phyloP scores from a whole-genome alignment of 2,113 vertebrate genomes.

The Tychaedon coryphoeus region DNA sequence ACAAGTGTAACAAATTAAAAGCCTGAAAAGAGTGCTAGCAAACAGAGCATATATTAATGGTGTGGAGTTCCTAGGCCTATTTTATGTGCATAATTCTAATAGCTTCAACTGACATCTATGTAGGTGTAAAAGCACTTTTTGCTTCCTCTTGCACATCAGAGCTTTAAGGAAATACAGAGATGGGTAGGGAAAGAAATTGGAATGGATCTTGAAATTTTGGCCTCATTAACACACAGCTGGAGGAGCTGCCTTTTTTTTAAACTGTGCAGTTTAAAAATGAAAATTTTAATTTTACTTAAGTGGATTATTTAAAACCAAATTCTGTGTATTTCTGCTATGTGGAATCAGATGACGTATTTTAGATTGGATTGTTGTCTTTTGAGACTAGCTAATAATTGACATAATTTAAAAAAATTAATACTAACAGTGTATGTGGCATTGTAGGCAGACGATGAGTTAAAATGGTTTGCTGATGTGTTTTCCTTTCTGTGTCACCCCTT shows the following conservation, averaged over 20 bases:
- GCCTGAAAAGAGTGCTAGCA: neutral
- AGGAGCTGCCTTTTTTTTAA: neutral
- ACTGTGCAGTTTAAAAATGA: neutral
- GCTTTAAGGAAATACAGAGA: neutral
- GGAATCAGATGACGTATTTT: neutral
- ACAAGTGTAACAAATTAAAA: neutral
- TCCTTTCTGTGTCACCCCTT: neutral
- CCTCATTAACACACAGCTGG: neutral
- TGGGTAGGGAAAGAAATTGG: neutral
- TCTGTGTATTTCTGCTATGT: neutral
- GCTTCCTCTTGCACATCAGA: neutral
- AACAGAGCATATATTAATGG: neutral
- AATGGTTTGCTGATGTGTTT: neutral
- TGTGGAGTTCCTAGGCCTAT: neutral
- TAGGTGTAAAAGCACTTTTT: neutral
- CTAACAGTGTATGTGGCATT: neutral
- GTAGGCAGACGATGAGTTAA: neutral
- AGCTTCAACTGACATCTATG: rapidly evolving
- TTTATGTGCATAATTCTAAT: neutral
- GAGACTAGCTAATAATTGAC: neutral
- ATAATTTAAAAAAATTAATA: neutral
- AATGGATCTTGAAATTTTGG: neutral
- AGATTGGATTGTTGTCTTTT: neutral
- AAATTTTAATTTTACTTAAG: neutral
- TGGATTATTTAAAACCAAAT: neutral